Conservation (phyloP, 2,888 invertebrate species). For the Nowickia ferox region DNA sequence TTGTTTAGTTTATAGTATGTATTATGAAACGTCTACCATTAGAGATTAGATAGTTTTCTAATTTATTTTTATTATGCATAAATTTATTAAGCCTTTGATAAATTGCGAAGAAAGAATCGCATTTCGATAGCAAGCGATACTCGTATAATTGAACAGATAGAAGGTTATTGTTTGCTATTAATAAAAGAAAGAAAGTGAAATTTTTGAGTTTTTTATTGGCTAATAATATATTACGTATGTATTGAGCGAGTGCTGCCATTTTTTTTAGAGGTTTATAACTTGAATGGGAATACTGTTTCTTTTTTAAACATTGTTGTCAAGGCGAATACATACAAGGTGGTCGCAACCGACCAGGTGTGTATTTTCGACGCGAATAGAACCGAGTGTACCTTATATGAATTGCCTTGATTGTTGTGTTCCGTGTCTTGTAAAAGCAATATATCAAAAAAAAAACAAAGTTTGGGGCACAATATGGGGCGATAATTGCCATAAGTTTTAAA, state of each 20-base stretch:
- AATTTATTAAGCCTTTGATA: not conserved
- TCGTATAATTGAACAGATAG: too few relatives aligned
- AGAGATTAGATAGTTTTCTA: not conserved
- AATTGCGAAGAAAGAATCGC: not conserved
- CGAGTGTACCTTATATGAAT: too few relatives aligned
- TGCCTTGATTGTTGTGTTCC: too few relatives aligned
- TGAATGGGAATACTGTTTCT: not conserved
- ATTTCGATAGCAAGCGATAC: not conserved
- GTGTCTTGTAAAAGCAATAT: too few relatives aligned
- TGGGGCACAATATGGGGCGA: too few relatives aligned
- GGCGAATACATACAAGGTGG: too few relatives aligned
- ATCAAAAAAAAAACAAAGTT: too few relatives aligned
- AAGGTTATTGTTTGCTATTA: not conserved
- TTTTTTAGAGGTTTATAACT: not conserved
- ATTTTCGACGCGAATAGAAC: too few relatives aligned
- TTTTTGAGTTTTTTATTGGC: not conserved
- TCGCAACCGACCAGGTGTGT: too few relatives aligned
- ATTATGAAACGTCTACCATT: not conserved
- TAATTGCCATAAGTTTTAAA: too few relatives aligned
- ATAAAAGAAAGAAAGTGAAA: conserved; percentile 1
- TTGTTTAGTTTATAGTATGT: conserved; percentile 1
- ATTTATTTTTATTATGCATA: not conserved
- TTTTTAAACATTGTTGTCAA: too few relatives aligned
- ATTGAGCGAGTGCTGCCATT: not conserved
- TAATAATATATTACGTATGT: not conserved